phyloP scores from a whole-genome alignment of 2,797 vertebrate species.

The Amblyraja radiata region DNA sequence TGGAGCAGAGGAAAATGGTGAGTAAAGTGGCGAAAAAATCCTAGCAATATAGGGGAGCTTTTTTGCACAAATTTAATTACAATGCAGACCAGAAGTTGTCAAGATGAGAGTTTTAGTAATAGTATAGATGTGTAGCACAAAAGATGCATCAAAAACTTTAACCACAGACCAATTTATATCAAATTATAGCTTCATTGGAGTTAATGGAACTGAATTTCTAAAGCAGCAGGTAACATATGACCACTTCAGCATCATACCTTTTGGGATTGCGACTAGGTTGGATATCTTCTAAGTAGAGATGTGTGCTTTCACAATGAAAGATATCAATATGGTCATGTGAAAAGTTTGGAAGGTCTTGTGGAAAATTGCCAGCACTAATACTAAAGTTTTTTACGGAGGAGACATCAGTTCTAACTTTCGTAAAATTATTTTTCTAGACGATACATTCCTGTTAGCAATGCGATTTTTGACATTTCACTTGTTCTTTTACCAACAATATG shows the following conservation, averaged over 20 bases:
- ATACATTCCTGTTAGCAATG: neutral
- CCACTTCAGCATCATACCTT: too few species aligned
- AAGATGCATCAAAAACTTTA: neutral
- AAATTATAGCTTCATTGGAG: too few species aligned
- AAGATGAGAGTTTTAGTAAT: too few species aligned
- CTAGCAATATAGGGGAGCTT: too few species aligned
- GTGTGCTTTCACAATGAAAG: neutral
- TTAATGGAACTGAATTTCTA: too few species aligned
- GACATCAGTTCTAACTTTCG: neutral
- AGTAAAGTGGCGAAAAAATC: too few species aligned
- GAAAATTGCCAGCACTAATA: neutral
- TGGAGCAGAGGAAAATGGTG: too few species aligned
- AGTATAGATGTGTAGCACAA: too few species aligned
- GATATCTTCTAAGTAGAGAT: neutral
- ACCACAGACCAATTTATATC: too few species aligned
- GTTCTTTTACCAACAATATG: neutral
- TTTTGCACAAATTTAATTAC: too few species aligned
- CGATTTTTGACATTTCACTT: neutral
- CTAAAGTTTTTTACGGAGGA: neutral
- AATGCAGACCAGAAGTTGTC: too few species aligned
- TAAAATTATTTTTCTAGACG: neutral
- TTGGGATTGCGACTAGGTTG: neutral
- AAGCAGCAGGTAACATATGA: too few species aligned
- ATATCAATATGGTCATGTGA: neutral
- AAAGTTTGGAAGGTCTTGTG: neutral